A percentile compares a stretch with the other conserved stretches of the same genome.
Evolutionary conservation across 2,888 invertebrate species (phyloP).

Genomic region (Strigamia transsilvanica): DNA sequence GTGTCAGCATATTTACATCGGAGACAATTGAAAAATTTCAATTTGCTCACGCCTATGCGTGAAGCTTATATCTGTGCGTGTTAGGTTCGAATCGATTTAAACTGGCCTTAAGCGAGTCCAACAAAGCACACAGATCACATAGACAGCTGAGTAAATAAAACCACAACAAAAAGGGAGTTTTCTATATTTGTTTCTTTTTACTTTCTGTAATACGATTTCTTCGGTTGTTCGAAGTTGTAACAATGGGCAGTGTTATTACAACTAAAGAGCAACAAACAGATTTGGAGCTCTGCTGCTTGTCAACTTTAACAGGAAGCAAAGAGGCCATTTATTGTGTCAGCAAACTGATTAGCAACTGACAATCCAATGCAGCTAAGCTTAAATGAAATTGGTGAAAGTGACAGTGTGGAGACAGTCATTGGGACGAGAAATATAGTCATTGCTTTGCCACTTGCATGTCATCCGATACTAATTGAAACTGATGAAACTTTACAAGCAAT

Average conservation of each 20-base stretch:
- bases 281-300: neutral
- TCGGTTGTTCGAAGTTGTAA: neutral
- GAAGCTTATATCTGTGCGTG: too few species aligned
- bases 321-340: neutral
- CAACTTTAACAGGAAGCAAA: neutral
- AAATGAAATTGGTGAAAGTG: constrained; percentile 13
- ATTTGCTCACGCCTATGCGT: too few species aligned
- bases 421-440: neutral
- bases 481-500: constrained; percentile 9
- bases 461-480: neutral
- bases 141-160: too few species aligned
- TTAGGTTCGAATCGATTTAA: too few species aligned
- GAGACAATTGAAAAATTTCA: too few species aligned
- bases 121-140: too few species aligned
- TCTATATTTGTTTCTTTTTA: too few species aligned
- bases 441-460: constrained; percentile 4
- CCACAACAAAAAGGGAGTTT: too few species aligned
- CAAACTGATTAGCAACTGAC: constrained; percentile 16
- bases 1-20: too few species aligned
- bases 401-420: neutral
- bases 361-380: neutral
- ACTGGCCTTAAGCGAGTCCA: too few species aligned
- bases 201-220: too few species aligned
- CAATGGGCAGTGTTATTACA: neutral
- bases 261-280: neutral